Evolutionary conservation across 2,888 invertebrate species (phyloP), one percentile per base, ranked within the genome.

Genomic region (Bhutanitis thaidina): DNA sequence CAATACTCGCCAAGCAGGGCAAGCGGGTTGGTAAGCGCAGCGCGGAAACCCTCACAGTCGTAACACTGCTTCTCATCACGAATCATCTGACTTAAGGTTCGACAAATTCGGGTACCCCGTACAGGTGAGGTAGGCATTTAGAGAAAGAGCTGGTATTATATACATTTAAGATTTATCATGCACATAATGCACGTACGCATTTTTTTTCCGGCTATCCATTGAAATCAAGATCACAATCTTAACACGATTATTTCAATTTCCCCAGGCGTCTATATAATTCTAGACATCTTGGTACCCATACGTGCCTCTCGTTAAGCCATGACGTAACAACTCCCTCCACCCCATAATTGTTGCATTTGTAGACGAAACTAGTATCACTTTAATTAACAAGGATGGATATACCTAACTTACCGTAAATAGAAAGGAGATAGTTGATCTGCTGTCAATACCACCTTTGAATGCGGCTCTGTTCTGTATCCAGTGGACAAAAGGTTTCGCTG

Each of bases 401-500:
- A 84, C 76, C 68, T 67, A 77, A 71, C 72, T 77, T 75, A 71
- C 81, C 74, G 64, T 82, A 75, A 69, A 82, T 69, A 69, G 72
- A 80, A 90, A 79, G 71, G 80, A 83, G 89, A 89, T 69, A 77
- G 80, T 76, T 68, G 70, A 74, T 78, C 66, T 61, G 75, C 70
- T 68, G 74, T 80, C 72, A 67, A 65, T 71, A 77, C 80, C 86
- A 80, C 80, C 89, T 83, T 82, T 71, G 66, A 87, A 76, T 71
- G 76, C 71, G 71, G 69, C 74, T 70, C 63, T 77, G 79, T 74
- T 62, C 74, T 68, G 84, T 89, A 90, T 71, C 79, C 69, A 60
- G 65, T 59, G 71, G 62, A 60, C n/a, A 74, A 72, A 69, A 86
- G 78, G 84, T 89, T 85, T 69, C 65, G 57, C 51, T 53, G 43